Evolutionary conservation across 2,888 invertebrate genomes (phyloP), one percentile per base, ranked within the genome.

Genomic region (Entomobrya proxima): DNA sequence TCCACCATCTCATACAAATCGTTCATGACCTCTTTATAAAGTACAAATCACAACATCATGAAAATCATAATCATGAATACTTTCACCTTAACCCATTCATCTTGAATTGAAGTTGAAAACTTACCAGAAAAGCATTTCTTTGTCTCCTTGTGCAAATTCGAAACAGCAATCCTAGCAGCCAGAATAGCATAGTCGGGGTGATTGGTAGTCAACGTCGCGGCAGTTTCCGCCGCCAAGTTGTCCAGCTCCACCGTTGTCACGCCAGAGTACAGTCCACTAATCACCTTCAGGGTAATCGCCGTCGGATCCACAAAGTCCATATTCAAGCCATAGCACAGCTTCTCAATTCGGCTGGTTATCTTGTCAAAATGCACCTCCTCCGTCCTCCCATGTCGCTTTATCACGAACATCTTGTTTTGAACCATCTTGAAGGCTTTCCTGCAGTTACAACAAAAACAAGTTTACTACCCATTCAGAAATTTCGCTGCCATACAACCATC

Each of bases 91-190:
- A 67, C 44, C 32, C 37, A 64, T 40, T 32, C 32, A 58, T 40
- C 7, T 35, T 15, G 24, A 21, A 74, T 78, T 11, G 32, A 15
- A 61, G 30, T n/a, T n/a, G 37, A n/a, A 27, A n/a, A 64, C 52
- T 91, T 93, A 96, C 97, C 96, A 91, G 96, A 96, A 92, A 98
- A 98, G 74, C 94, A 94, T 92, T 98, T 98, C 91, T 96, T 98
- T 0, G 99, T 99, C 93, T 99, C 98, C 91, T 99, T 99, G 91
- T 99, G 99, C 86, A 99, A 93, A 93, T 99, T 99, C 0, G 98
- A 98, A 61, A 99, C 95, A 7, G 98, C 98, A 91, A 99, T 96
- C 89, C 99, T 94, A 2, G 96, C 97, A 78, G 97, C 97, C 76
- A 97, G 92, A 85, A 96, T 93, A 5, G 96, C 98, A 93, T 99